phyloP scores from a whole-genome alignment of 2,113 vertebrate genomes.

The Accipiter cooperii region DNA sequence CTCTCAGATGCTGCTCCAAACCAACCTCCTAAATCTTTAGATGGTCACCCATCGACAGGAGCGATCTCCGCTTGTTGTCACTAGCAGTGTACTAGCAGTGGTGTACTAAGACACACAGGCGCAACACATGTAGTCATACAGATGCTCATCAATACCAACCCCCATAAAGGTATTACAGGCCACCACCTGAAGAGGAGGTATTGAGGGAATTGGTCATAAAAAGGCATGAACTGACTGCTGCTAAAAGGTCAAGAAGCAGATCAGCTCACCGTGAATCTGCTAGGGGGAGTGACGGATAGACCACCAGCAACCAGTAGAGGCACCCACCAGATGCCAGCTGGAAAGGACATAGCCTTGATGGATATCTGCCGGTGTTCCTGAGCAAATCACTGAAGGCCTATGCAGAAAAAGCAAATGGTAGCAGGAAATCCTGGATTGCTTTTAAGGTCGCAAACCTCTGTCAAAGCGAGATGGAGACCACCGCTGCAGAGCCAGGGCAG shows the following conservation, averaged over 20 bases:
- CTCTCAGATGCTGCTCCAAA: slow-evolving; percentile 39
- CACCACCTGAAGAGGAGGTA: not conserved
- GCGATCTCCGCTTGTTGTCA: not conserved
- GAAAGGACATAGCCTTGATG: not conserved
- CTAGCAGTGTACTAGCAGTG: not conserved
- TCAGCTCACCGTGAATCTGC: not conserved
- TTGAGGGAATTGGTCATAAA: not conserved
- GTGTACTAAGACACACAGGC: not conserved
- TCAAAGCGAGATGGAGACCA: not conserved
- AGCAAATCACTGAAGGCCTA: not conserved
- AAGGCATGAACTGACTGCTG: not conserved
- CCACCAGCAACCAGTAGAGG: not conserved
- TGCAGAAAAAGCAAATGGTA: not conserved
- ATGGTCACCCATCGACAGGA: not conserved
- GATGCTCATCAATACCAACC: not conserved
- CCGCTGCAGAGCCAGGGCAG: not conserved
- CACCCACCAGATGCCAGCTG: not conserved
- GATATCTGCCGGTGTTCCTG: not conserved
- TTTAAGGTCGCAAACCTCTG: not conserved
- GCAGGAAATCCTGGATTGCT: not conserved
- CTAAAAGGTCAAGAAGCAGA: not conserved
- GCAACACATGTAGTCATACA: not conserved
- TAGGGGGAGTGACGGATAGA: not conserved
- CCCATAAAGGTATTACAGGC: not conserved
- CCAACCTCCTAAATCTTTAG: not conserved